Percentiles rank a stretch among this genome's conserved stretches.
Evolutionary conservation across 2,113 vertebrate genomes (phyloP).

Genomic region (Campylorhamphus procurvoides): DNA sequence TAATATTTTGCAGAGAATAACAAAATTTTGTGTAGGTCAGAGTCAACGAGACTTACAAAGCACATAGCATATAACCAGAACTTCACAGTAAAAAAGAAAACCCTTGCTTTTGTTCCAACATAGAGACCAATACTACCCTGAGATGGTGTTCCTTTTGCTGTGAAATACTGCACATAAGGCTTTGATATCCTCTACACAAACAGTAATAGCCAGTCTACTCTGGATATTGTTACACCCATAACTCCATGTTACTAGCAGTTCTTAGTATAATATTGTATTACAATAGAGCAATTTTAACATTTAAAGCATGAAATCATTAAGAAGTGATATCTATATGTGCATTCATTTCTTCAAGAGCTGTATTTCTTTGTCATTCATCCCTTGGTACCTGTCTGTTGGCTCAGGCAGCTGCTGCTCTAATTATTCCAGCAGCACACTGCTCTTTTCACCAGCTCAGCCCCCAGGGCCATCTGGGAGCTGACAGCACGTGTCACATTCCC

Average conservation of each 20-base stretch:
- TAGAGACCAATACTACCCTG: neutral
- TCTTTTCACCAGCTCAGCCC: conserved; percentile 44
- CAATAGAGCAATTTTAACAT: neutral
- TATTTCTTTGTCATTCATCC: neutral
- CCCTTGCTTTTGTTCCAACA: neutral
- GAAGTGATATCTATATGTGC: neutral
- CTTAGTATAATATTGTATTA: neutral
- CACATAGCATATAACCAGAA: neutral
- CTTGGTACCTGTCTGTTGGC: neutral
- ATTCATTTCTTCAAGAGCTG: neutral
- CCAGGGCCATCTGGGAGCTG: neutral
- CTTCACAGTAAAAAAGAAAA: neutral
- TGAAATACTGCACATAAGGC: neutral
- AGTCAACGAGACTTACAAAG: neutral
- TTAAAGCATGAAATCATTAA: neutral
- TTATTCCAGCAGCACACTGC: conserved; percentile 34
- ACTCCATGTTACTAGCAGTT: neutral
- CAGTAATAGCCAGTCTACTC: neutral
- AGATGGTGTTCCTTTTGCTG: neutral
- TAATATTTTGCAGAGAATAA: neutral
- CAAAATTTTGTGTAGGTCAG: neutral
- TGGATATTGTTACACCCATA: neutral
- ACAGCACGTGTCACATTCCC: neutral
- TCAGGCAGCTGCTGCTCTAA: conserved; percentile 11
- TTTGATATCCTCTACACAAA: neutral